Conservation (phyloP, 2,888 invertebrate genomes). For the Leucoma salicis region DNA sequence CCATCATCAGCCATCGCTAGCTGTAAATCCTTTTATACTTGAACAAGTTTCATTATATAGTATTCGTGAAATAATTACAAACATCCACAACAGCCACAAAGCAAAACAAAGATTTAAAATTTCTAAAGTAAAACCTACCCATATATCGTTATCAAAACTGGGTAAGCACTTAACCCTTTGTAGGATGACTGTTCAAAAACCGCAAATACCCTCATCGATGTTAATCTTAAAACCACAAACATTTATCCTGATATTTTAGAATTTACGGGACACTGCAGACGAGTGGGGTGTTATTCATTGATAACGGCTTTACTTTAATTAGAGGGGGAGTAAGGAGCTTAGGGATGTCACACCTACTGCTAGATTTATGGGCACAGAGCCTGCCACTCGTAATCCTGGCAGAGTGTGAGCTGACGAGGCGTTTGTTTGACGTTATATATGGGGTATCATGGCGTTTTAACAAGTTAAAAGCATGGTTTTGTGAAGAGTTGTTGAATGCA, state of each 20-base stretch:
- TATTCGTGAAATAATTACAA: too few relatives aligned
- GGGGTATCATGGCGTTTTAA: too few relatives aligned
- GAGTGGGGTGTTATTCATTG: slow-evolving; percentile 44
- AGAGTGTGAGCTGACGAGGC: slow-evolving; percentile 36
- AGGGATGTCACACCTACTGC: slow-evolving; percentile 54
- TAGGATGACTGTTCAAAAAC: slow-evolving; percentile 2
- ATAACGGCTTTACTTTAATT: slow-evolving; percentile 70
- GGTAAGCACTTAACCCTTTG: background rate
- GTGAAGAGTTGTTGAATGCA: too few relatives aligned
- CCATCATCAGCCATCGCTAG: too few relatives aligned
- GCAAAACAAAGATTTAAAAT: too few relatives aligned
- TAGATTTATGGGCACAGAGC: slow-evolving; percentile 62
- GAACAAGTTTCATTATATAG: too few relatives aligned
- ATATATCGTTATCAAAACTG: background rate
- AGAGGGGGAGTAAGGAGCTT: slow-evolving; percentile 63
- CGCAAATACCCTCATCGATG: slow-evolving; percentile 22
- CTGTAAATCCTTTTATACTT: too few relatives aligned
- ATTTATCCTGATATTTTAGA: slow-evolving; percentile 32
- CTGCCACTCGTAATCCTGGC: slow-evolving; percentile 51
- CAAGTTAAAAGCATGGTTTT: too few relatives aligned
- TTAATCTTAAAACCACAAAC: slow-evolving; percentile 25
- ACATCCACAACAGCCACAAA: too few relatives aligned
- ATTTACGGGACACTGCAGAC: slow-evolving; percentile 28
- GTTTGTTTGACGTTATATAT: background rate
- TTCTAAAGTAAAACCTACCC: background rate